Percentiles rank a stretch among this genome's conserved stretches.
These are phyloP conservation scores for Panopea generosa DNA, from an alignment of 2,888 invertebrate species.

Conservation along the genomic window DNA sequence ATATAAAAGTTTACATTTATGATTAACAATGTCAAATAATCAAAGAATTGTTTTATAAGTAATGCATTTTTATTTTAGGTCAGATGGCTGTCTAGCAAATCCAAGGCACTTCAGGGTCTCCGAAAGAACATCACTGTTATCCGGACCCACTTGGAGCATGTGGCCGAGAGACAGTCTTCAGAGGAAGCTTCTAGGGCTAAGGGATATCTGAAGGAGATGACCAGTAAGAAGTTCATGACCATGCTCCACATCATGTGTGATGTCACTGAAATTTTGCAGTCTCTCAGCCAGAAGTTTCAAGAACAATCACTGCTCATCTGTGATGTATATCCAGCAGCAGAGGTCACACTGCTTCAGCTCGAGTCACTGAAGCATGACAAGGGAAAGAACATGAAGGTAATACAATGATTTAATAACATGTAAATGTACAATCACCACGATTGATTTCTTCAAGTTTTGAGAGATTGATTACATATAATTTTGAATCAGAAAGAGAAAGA, in stretches of 20 bases:
- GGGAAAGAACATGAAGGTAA: constrained; percentile 17
- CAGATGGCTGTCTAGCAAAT: neutral
- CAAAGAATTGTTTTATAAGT: neutral
- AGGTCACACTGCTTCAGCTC: constrained; percentile 8
- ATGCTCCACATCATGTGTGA: constrained; percentile 19
- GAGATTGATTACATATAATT: too few relatives aligned
- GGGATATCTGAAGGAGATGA: constrained; percentile 10
- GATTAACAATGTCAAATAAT: neutral
- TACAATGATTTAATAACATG: too few relatives aligned
- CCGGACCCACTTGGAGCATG: constrained; percentile 22
- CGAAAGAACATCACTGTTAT: neutral
- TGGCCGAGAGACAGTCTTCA: constrained; percentile 14
- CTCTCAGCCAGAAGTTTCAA: constrained; percentile 4
- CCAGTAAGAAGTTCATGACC: constrained; percentile 4
- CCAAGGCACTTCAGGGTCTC: neutral
- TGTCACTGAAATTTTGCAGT: neutral
- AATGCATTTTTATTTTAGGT: neutral
- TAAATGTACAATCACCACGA: too few relatives aligned
- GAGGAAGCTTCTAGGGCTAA: constrained; percentile 21
- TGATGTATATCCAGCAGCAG: constrained; percentile 16
- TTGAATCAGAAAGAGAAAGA: too few relatives aligned
- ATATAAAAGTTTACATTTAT: neutral
- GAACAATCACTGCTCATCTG: constrained; percentile 1
- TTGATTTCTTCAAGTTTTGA: too few relatives aligned
- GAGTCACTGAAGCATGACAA: constrained; percentile 18